Percentiles rank a stretch among this genome's conserved stretches.
These are phyloP conservation scores for Himalopsyche japonica DNA, from an alignment of 2,888 invertebrate species.

Conservation along the genomic window DNA sequence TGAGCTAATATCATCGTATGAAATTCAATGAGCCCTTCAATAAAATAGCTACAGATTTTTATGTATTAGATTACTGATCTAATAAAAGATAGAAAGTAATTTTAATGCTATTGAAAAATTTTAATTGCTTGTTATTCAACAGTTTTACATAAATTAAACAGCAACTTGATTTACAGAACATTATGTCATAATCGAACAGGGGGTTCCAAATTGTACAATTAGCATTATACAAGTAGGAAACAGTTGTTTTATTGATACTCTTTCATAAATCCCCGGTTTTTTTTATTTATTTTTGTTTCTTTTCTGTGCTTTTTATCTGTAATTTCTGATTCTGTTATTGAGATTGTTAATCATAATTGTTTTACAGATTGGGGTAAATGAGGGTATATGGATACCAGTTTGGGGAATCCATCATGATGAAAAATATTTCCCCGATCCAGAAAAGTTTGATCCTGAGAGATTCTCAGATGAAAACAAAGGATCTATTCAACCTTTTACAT, in stretches of 20 bases:
- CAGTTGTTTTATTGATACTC: not conserved
- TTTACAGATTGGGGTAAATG: constrained; percentile 43
- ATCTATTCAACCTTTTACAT: constrained; percentile 9
- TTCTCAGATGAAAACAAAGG: constrained; percentile 30
- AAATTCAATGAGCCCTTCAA: too few relatives aligned
- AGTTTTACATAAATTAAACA: too few relatives aligned
- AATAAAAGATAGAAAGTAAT: too few relatives aligned
- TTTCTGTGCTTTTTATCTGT: not conserved
- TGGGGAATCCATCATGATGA: constrained; percentile 47
- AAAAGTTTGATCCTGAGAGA: constrained; percentile 32
- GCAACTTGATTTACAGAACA: too few relatives aligned
- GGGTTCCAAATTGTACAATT: too few relatives aligned
- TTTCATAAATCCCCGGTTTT: not conserved
- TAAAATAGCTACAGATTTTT: too few relatives aligned
- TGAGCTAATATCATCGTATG: too few relatives aligned
- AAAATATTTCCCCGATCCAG: constrained; percentile 44
- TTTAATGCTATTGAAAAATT: too few relatives aligned
- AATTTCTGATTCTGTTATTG: not conserved
- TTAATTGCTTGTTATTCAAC: too few relatives aligned
- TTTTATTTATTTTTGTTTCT: not conserved
- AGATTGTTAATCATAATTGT: not conserved
- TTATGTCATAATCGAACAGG: too few relatives aligned
- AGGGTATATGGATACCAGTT: constrained; percentile 44
- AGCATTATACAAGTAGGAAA: not conserved
- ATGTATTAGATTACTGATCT: too few relatives aligned